Evolutionary conservation across 2,113 vertebrate species (phyloP), one percentile per base, ranked within the genome.

Genomic region (Halcyon malimbica): DNA sequence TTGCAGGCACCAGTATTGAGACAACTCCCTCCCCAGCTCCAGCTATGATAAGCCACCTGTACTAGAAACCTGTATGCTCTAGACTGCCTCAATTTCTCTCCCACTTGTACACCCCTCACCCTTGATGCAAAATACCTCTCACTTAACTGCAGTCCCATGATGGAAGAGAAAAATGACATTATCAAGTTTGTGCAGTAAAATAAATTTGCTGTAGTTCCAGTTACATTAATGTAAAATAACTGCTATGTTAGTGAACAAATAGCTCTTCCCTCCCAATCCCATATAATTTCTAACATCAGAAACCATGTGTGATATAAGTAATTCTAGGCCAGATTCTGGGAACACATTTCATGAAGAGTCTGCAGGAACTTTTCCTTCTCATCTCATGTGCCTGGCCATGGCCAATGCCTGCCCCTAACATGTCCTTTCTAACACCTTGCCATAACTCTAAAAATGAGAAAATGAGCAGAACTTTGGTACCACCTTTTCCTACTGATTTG

Each of bases 1-100:
- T 63, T 89, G 16, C 17, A 89, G 57, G 39, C 86, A 50, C 2
- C 37, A 44, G 31, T 73, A 50, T 1, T 39, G 56, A 84, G 51
- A 74, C 16, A 82, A 31, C 11, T 83, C 17, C 41, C 11, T 78
- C 35, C 6, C 13, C 26, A 44, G 28, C 37, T 33, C 42, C 31
- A 81, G 48, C 54, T 37, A 33, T 13, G 56, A 35, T 23, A 70
- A 71, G 16, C 35, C 28, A 68, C 21, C 29, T 68, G 33, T 41
- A 41, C 10, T 12, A 89, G 59, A 87, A 16, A 35, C 15, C 10
- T 0, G 0, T 5, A 1, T 67, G 10, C 65, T 69, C 50, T 42
- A 41, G 41, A 89, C 24, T 50, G 21, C 37, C 19, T 90, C 6
- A n/a, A 51, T 59, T 62, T 28, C 18, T 80, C 50, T 86, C 50